Conservation (phyloP, 2,888 invertebrate species). For the Girardia tigrina region DNA sequence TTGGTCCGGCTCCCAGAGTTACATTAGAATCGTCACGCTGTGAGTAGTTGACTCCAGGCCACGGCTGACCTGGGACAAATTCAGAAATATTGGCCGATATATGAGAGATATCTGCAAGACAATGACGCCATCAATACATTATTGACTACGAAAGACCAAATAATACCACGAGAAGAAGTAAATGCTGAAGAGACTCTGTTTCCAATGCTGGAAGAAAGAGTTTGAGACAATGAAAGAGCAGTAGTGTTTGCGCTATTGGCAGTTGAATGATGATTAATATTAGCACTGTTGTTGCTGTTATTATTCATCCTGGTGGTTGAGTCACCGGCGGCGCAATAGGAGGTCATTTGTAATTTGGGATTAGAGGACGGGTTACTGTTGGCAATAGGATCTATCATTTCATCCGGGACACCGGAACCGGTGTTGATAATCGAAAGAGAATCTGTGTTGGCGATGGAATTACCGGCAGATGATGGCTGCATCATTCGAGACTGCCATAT, state of each 20-base stretch:
- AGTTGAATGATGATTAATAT: too few species aligned
- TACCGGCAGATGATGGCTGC: neutral
- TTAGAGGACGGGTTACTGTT: neutral
- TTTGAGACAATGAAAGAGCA: constrained; percentile 23
- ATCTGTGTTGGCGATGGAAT: neutral
- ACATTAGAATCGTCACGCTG: constrained; percentile 32
- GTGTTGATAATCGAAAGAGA: neutral
- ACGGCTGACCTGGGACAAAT: constrained; percentile 36
- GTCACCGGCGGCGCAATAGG: neutral
- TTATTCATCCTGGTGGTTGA: neutral
- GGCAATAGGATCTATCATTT: neutral
- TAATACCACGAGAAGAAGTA: constrained; percentile 4
- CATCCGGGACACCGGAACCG: neutral
- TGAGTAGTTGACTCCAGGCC: constrained; percentile 28
- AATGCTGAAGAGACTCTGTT: constrained; percentile 20
- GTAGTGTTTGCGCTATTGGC: constrained; percentile 11
- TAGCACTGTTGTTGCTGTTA: neutral
- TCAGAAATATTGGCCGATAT: constrained; percentile 34
- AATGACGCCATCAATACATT: neutral
- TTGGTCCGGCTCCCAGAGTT: constrained; percentile 21
- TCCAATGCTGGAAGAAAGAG: neutral
- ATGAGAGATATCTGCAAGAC: constrained; percentile 15
- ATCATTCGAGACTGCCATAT: constrained; percentile 9
- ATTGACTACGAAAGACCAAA: neutral
- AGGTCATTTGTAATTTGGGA: neutral